Conservation (phyloP, 1,140 invertebrate genomes). For the Leptinotarsa undecemlineata region DNA sequence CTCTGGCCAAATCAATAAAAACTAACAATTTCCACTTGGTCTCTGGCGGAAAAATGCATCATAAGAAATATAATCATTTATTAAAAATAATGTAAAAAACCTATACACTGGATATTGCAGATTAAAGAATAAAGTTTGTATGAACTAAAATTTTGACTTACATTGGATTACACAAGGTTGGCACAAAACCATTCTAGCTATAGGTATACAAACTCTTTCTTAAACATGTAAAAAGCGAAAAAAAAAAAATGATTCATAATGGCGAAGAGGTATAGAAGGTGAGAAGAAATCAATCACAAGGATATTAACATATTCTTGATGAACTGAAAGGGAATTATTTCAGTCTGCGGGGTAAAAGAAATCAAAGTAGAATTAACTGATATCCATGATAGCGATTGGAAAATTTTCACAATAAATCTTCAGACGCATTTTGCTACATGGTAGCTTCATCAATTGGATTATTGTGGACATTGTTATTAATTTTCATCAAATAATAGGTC, state of each 20-base stretch:
- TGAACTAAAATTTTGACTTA: neutral
- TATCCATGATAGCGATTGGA: too few relatives aligned
- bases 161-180: neutral
- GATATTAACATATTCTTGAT: neutral
- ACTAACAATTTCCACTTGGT: too few relatives aligned
- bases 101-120: neutral
- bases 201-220: slow-evolving; percentile 1
- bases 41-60: too few relatives aligned
- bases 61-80: neutral
- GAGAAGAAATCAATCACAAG: neutral
- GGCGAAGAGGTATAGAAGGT: neutral
- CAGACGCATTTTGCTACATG: too few relatives aligned
- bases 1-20: too few relatives aligned
- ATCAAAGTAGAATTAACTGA: too few relatives aligned
- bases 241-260: neutral
- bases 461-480: too few relatives aligned
- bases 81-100: slow-evolving; percentile 1
- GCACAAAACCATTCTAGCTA: neutral
- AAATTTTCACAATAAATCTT: too few relatives aligned
- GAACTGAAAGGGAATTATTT: too few relatives aligned
- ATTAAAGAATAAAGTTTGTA: slow-evolving; percentile 2
- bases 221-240: neutral
- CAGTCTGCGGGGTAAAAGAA: too few relatives aligned
- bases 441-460: too few relatives aligned
- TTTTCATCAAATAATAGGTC: too few relatives aligned